A percentile compares a stretch with the other conserved stretches of the same genome.
Conservation (phyloP, 2,888 invertebrate species). For the Panopea generosa region DNA sequence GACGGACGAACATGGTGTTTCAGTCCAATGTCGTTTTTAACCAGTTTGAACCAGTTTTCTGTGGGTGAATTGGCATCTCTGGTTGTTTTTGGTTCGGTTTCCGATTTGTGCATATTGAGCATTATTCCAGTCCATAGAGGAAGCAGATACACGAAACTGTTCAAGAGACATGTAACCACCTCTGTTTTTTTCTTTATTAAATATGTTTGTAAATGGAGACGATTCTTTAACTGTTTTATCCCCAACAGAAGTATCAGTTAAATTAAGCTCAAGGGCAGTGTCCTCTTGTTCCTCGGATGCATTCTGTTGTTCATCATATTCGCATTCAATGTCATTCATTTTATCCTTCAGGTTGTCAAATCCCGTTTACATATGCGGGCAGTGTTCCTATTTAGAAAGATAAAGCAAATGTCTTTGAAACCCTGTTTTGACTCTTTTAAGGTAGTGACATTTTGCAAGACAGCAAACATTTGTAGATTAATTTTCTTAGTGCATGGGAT, state of each 20-base stretch:
- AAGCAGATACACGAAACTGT: neutral
- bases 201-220: neutral
- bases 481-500: neutral
- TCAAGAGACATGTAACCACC: neutral
- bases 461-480: conserved; percentile 3
- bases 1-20: neutral
- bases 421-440: neutral
- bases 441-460: conserved; percentile 3
- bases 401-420: neutral
- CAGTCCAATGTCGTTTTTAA: neutral
- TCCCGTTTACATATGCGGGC: neutral
- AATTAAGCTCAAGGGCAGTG: neutral
- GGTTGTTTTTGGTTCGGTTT: neutral
- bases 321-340: neutral
- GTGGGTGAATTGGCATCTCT: conserved; percentile 1
- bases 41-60: conserved; percentile 5
- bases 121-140: neutral
- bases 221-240: neutral
- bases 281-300: neutral
- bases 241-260: neutral
- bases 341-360: neutral
- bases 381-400: neutral
- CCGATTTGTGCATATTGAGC: neutral
- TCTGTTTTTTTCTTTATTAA: neutral
- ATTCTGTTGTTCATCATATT: neutral